Evolutionary conservation across 2,888 invertebrate genomes (phyloP).

Genomic region (Eudemis profundana): DNA sequence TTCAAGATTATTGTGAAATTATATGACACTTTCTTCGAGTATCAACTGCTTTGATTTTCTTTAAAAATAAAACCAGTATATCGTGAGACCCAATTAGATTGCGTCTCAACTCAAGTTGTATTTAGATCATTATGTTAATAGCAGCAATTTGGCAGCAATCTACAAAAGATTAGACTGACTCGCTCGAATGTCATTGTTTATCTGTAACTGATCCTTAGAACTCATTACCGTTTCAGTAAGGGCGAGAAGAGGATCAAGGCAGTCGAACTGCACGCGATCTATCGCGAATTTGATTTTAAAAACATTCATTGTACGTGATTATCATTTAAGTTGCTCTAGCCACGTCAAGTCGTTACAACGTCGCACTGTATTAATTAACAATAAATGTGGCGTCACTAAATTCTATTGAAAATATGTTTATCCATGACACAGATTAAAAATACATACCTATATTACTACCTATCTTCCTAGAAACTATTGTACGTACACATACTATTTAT

Average conservation of each 20-base stretch:
- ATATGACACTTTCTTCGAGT: too few relatives aligned
- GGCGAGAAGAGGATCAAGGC: slow-evolving; percentile 32
- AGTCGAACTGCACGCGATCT: slow-evolving; percentile 32
- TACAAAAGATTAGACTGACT: slow-evolving; percentile 14
- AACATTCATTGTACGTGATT: background rate
- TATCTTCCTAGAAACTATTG: too few relatives aligned
- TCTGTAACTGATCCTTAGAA: slow-evolving; percentile 12
- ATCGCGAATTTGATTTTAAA: slow-evolving; percentile 6
- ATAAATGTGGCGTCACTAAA: background rate
- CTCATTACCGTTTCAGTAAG: slow-evolving; percentile 11
- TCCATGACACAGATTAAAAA: background rate
- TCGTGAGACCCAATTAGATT: slow-evolving; percentile 10
- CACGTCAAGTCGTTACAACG: background rate
- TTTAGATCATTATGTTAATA: slow-evolving; percentile 24
- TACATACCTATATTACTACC: too few relatives aligned
- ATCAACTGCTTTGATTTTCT: too few relatives aligned
- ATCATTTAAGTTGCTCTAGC: slow-evolving; percentile 3
- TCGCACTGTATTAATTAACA: background rate
- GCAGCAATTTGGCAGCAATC: background rate
- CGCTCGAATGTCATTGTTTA: background rate
- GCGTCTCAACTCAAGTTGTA: slow-evolving; percentile 9
- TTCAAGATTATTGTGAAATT: too few relatives aligned
- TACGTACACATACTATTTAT: too few relatives aligned
- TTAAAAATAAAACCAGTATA: background rate
- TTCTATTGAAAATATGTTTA: background rate